Evolutionary conservation across 2,113 vertebrate genomes (phyloP).

Genomic region (Cyprinodon variegatus): DNA sequence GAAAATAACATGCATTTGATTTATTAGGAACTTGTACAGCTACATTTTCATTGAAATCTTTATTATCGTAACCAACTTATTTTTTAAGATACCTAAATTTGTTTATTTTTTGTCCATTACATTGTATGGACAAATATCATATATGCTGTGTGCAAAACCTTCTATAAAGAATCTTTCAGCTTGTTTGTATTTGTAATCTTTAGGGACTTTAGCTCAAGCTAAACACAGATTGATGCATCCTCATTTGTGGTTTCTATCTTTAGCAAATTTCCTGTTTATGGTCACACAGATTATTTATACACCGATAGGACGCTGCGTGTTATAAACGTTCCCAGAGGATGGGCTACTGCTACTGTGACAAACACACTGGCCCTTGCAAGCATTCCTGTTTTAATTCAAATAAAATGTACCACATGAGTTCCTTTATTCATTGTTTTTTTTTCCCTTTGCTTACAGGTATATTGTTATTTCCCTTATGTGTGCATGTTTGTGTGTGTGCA

Average conservation of each 20-base stretch:
- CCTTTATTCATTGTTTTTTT: neutral
- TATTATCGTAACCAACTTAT: neutral
- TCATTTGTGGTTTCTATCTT: conserved; percentile 13
- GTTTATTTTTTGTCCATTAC: neutral
- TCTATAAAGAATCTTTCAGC: neutral
- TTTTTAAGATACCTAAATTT: too few relatives aligned
- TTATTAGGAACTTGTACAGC: neutral
- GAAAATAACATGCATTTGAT: neutral
- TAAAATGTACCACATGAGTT: neutral
- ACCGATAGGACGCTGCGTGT: neutral
- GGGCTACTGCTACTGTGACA: neutral
- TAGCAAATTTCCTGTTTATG: conserved; percentile 15
- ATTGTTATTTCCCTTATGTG: conserved; percentile 1
- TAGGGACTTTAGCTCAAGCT: too few relatives aligned
- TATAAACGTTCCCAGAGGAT: neutral
- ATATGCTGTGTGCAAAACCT: neutral
- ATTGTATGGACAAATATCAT: neutral
- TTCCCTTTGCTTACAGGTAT: conserved; percentile 5
- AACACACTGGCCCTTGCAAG: neutral
- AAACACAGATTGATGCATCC: too few relatives aligned
- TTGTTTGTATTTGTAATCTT: too few relatives aligned
- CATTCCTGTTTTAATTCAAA: neutral
- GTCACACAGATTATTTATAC: neutral
- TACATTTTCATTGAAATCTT: neutral
- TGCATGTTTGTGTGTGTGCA: conserved; percentile 4